These are phyloP conservation scores for Copsychus sechellarum DNA, from an alignment of 2,113 vertebrate genomes.

Conservation along the genomic window DNA sequence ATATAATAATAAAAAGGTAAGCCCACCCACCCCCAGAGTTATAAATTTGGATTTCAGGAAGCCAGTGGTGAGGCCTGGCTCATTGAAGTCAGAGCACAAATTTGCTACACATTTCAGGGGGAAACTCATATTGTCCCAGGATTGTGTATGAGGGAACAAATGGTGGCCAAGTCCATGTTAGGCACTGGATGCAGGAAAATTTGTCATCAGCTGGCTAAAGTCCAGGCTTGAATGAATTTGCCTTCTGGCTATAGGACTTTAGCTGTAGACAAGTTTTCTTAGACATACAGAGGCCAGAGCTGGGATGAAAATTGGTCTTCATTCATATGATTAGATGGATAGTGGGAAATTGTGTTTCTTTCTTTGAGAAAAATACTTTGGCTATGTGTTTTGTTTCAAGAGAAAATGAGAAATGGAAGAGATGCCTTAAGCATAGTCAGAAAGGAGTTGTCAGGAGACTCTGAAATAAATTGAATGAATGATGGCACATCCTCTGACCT, in stretches of 20 bases:
- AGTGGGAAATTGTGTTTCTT: neutral
- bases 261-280: neutral
- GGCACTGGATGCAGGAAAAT: neutral
- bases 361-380: neutral
- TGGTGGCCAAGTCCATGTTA: neutral
- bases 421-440: neutral
- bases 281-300: neutral
- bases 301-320: neutral
- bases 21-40: neutral
- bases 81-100: neutral
- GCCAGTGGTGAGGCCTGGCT: neutral
- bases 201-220: neutral
- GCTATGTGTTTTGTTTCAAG: neutral
- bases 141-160: neutral
- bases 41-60: neutral
- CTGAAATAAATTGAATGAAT: neutral
- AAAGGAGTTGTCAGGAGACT: neutral
- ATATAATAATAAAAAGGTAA: neutral
- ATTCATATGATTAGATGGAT: neutral
- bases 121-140: neutral
- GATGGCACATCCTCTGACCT: neutral
- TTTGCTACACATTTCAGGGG: neutral
- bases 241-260: neutral
- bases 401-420: neutral
- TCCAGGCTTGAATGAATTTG: neutral